Evolutionary conservation across 2,797 vertebrate genomes (phyloP).

Genomic region (Coranthus polyacanthus): DNA sequence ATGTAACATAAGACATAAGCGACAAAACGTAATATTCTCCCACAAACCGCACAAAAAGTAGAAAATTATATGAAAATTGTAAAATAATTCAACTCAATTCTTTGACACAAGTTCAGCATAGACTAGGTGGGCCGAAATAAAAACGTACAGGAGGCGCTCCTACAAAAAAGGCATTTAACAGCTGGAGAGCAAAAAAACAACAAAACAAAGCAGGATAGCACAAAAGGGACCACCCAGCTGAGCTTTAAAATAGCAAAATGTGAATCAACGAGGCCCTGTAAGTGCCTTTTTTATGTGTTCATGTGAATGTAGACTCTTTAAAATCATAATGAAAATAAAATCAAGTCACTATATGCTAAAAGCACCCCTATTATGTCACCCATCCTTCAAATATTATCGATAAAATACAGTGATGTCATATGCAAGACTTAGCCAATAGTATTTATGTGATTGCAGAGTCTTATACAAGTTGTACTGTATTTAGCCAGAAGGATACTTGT

Average conservation of each 20-base stretch:
- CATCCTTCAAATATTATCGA: constrained; percentile 58
- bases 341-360: constrained; percentile 46
- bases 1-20: constrained; percentile 50
- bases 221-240: constrained; percentile 50
- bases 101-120: constrained; percentile 54
- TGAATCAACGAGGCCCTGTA: constrained; percentile 55
- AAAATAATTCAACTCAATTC: constrained; percentile 58
- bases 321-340: constrained; percentile 64
- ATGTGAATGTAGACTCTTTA: constrained; percentile 50
- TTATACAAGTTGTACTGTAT: constrained; percentile 26
- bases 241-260: constrained; percentile 50
- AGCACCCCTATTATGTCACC: constrained; percentile 49
- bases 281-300: constrained; percentile 54
- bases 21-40: constrained; percentile 60
- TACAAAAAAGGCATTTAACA: constrained; percentile 60
- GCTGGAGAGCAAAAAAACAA: constrained; percentile 59
- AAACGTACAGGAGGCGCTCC: constrained; percentile 56
- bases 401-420: constrained; percentile 52
- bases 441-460: constrained; percentile 64
- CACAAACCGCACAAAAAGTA: constrained; percentile 61
- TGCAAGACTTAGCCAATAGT: constrained; percentile 57
- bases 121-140: constrained; percentile 53
- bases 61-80: constrained; percentile 55
- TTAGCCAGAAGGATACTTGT: constrained; percentile 28
- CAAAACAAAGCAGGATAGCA: constrained; percentile 50